A percentile compares a stretch with the other conserved stretches of the same genome.
These are phyloP conservation scores for Neocrepidodera transversa DNA, from an alignment of 2,888 invertebrate species.

Conservation along the genomic window DNA sequence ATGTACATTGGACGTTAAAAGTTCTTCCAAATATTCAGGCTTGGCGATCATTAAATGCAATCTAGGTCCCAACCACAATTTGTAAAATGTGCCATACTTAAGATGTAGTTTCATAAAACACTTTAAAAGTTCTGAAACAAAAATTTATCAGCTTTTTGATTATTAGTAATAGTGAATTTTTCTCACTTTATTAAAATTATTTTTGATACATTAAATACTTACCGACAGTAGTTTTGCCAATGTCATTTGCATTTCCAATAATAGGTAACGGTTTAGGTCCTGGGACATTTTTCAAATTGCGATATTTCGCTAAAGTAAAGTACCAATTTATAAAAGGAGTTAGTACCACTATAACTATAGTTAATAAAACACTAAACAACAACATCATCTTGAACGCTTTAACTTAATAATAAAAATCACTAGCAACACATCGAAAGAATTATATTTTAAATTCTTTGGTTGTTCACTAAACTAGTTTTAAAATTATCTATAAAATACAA, in stretches of 20 bases:
- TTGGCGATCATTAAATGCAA: conserved; percentile 46
- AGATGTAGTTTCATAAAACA: conserved; percentile 42
- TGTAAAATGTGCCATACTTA: conserved; percentile 47
- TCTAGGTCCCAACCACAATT: conserved; percentile 46
- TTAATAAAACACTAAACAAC: conserved; percentile 26
- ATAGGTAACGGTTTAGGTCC: conserved; percentile 47
- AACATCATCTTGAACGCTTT: conserved; percentile 19
- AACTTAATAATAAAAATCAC: no score
- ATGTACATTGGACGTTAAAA: conserved; percentile 45
- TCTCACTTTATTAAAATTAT: not conserved
- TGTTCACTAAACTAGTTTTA: no score
- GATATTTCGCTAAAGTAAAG: conserved; percentile 40
- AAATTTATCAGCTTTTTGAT: not conserved
- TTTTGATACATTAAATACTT: conserved; percentile 21
- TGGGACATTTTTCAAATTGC: conserved; percentile 41
- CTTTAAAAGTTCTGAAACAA: conserved; percentile 42
- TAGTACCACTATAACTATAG: conserved; percentile 34
- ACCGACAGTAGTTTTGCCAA: conserved; percentile 45
- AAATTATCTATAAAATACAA: no score
- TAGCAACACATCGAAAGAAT: no score
- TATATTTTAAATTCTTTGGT: no score
- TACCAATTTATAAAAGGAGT: conserved; percentile 43
- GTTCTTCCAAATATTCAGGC: conserved; percentile 45
- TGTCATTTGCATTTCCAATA: conserved; percentile 43
- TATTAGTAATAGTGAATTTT: conserved; percentile 3